Evolutionary conservation across 2,888 invertebrate species (phyloP), one percentile per base, ranked within the genome.

Genomic region (Carpatolechia fugitivella): DNA sequence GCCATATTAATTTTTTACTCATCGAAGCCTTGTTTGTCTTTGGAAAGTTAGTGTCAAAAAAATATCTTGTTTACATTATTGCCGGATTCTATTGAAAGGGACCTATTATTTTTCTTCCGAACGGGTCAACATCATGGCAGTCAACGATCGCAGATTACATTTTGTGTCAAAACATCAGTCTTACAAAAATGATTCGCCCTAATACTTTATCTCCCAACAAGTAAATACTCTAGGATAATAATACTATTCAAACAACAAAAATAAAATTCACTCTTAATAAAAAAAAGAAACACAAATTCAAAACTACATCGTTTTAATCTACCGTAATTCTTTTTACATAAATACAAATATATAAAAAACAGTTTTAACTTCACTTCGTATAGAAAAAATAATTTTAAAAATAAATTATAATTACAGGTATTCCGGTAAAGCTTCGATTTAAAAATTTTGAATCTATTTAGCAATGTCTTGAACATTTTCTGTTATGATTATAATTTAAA

Each of bases 261-360:
- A 75, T 74, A 75, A 75, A 76, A 72, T 72, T 74, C 75, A 75
- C 76, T 74, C 76, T 74, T 72, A 70, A 67, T 68, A 70, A 69
- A 77, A 74, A 76, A 78, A 73, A 77, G 78, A n/a, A n/a, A n/a
- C n/a, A 74, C 71, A 70, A 78, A 77, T 73, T 69, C 69, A 71
- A 70, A 68, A 20, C 80, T 81, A 82, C 74, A 69, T 60, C 66
- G 57, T 66, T 66, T 71, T 41, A 69, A 69, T 65, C 78, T 78
- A 78, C 68, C 58, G 68, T 65, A 67, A 69, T 68, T 72, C 69
- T 59, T 58, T 69, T 72, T 70, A 79, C 70, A 78, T 82, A 81
- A 72, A 76, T 77, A 80, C 69, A 81, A 73, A 78, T 80, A 80
- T 77, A 79, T 76, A 80, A 73, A 76, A 76, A 72, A 64, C 60